Evolutionary conservation across 1,140 invertebrate species (phyloP), one percentile per base, ranked within the genome.

Genomic region (Vanessa atalanta): DNA sequence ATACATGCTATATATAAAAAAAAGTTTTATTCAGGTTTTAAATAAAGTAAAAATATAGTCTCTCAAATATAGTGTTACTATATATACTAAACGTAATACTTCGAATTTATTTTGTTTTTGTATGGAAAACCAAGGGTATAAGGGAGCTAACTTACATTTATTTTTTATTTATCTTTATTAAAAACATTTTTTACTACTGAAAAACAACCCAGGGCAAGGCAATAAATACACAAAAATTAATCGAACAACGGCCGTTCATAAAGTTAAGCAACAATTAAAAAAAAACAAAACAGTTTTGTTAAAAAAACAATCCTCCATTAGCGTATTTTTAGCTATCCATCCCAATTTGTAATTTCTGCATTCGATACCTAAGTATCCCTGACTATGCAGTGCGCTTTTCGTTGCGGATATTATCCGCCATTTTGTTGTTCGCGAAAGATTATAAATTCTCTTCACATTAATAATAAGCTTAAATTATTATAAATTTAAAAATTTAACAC

Each of bases 261-360:
- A 6, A 53, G 37, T 43, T 9, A 16, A 53, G 50, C 50, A 15
- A 53, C n/a, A 53, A 53, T 9, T 9, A 53, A 53, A 20, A 20
- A 20, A 20, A 20, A 53, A 53, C 8, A 15, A 20, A 53, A n/a
- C n/a, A 8, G 43, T 65, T 20, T 23, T 11, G n/a, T 13, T 13
- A 14, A 65, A 16, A 16, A 65, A 48, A 15, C 5, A 63, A 63
- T 20, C 13, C n/a, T 65, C 60, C 57, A 50, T 63, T 57, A 63
- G 68, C 68, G 48, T 70, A 70, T 70, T 63, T 63, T 57, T 43
- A 69, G 60, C 57, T 57, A 70, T 70, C 57, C 68, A 70, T 70
- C 57, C 20, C 68, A 70, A 70, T 70, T 70, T 70, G 47, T 55
- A 70, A 63, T 47, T 70, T 53, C 68, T 70, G 68, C 68, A 70